phyloP scores from a whole-genome alignment of 2,113 vertebrate species.

The Athene cunicularia region DNA sequence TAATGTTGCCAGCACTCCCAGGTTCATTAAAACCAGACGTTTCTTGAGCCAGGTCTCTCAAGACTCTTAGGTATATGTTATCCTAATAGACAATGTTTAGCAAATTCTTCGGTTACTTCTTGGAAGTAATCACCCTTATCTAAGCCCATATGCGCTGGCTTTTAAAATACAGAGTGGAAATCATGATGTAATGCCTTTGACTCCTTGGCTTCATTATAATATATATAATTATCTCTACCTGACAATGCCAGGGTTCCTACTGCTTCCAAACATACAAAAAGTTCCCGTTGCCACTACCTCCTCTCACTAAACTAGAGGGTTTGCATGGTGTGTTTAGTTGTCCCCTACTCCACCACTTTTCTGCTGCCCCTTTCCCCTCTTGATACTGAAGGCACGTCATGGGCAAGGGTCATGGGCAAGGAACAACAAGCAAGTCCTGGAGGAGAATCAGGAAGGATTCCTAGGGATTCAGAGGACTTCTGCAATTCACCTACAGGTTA shows the following conservation, averaged over 20 bases:
- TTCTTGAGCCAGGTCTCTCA: background rate
- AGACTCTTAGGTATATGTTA: background rate
- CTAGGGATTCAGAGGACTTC: background rate
- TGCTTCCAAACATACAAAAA: background rate
- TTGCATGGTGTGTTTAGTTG: background rate
- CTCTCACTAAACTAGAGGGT: background rate
- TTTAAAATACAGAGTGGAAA: constrained; percentile 1
- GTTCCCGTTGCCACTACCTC: background rate
- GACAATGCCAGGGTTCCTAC: background rate
- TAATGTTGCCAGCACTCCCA: background rate
- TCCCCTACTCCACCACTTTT: background rate
- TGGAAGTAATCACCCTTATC: constrained; percentile 12
- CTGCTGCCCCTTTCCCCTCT: background rate
- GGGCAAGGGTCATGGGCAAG: background rate
- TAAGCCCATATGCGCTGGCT: background rate
- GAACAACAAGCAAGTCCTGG: background rate
- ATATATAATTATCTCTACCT: background rate
- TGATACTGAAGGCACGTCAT: background rate
- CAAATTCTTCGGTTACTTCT: background rate
- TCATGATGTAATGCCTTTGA: background rate
- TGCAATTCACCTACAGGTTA: background rate
- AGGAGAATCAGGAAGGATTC: background rate
- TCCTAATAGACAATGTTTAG: constrained; percentile 7
- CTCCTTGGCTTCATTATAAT: background rate
- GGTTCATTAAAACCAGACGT: constrained; percentile 10